These are phyloP conservation scores for Zosterops borbonicus DNA, from an alignment of 2,113 vertebrate species.

Conservation along the genomic window DNA sequence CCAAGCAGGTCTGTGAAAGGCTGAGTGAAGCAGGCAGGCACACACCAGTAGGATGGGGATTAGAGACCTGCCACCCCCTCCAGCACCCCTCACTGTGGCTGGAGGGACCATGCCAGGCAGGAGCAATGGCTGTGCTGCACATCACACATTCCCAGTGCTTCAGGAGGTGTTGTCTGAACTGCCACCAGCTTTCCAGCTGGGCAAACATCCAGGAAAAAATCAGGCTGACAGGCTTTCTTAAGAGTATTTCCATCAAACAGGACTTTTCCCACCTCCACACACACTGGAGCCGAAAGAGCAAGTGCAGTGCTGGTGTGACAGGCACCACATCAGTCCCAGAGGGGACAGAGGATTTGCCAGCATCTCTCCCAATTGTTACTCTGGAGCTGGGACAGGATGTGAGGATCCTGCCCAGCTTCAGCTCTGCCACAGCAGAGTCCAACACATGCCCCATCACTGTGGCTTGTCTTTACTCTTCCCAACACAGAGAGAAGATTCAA, in stretches of 20 bases:
- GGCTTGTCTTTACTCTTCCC: neutral
- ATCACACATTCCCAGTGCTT: neutral
- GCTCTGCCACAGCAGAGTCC: neutral
- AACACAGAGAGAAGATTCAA: neutral
- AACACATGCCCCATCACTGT: accelerated
- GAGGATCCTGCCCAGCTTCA: neutral
- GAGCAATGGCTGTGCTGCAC: neutral
- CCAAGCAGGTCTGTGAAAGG: neutral
- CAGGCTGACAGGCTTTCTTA: neutral
- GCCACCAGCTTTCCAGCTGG: neutral
- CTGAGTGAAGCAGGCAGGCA: neutral
- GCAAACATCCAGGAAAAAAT: neutral
- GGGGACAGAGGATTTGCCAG: neutral
- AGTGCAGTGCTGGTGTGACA: accelerated
- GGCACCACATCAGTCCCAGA: accelerated
- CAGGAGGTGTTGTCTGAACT: neutral
- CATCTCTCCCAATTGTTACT: neutral
- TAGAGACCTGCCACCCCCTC: neutral
- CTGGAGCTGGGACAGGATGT: neutral
- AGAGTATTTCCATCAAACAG: neutral
- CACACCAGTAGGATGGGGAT: neutral
- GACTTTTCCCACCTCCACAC: neutral
- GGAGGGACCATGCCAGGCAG: neutral
- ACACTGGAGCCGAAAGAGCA: accelerated
- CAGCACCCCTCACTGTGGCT: neutral